Percentiles rank a stretch among this genome's conserved stretches.
Evolutionary conservation across 2,888 invertebrate genomes (phyloP).

Genomic region (Aphodius sticticus): DNA sequence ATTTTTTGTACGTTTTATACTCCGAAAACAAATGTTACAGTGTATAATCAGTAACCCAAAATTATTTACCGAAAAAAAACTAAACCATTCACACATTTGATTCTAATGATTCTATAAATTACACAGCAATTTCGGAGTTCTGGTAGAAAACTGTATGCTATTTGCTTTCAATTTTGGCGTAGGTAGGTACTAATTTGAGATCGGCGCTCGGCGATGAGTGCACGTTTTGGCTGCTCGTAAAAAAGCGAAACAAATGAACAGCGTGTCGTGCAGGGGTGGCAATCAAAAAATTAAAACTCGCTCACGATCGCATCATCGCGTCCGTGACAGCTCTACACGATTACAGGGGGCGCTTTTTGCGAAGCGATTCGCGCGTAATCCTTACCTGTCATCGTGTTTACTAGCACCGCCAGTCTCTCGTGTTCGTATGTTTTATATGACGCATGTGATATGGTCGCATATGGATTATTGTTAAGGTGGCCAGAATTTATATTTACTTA

Average conservation of each 20-base stretch:
- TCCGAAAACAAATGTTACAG: no score
- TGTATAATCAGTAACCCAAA: no score
- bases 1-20: no score
- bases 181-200: neutral
- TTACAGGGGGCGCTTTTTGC: neutral
- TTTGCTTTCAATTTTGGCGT: neutral
- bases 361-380: neutral
- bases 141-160: neutral
- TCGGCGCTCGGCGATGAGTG: neutral
- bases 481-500: no score
- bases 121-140: neutral
- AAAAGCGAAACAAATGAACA: neutral
- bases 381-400: neutral
- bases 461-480: no score
- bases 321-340: neutral
- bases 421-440: no score
- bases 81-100: no score
- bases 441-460: no score
- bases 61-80: no score
- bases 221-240: neutral
- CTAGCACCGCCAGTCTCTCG: no score
- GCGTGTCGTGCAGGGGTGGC: neutral
- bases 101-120: neutral
- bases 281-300: neutral
- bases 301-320: neutral